phyloP scores from a whole-genome alignment of 2,888 invertebrate genomes.

The Cremastobaeus sp. region DNA sequence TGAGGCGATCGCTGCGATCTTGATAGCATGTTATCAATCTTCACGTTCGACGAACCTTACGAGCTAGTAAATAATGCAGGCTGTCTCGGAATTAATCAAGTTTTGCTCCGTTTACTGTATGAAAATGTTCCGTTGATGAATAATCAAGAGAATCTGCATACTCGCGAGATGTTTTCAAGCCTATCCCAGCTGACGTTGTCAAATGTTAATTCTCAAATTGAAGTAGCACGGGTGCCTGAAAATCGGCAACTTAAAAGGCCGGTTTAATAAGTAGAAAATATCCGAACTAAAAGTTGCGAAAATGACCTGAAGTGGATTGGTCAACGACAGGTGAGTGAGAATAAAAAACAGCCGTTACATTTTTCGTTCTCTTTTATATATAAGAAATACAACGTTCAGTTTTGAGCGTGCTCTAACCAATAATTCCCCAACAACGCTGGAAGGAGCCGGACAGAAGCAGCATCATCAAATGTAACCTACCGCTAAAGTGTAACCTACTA shows the following conservation, averaged over 20 bases:
- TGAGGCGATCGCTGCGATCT: too few species aligned
- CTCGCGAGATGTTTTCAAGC: background rate
- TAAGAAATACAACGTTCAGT: slow-evolving; percentile 77
- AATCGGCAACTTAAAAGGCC: background rate
- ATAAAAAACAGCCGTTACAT: slow-evolving; percentile 47
- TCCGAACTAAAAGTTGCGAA: background rate
- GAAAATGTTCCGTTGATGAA: slow-evolving; percentile 13
- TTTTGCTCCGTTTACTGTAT: slow-evolving; percentile 27
- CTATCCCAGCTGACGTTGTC: too few species aligned
- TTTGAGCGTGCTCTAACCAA: slow-evolving; percentile 76
- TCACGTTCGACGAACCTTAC: background rate
- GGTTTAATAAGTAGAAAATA: too few species aligned
- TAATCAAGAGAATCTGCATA: slow-evolving; percentile 21
- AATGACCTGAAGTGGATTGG: background rate
- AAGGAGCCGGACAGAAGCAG: slow-evolving; percentile 67
- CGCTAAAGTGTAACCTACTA: slow-evolving; percentile 50
- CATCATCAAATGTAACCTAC: slow-evolving; percentile 17
- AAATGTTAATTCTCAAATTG: too few species aligned
- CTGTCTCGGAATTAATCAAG: slow-evolving; percentile 22
- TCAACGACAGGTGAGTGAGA: slow-evolving; percentile 13
- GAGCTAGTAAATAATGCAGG: slow-evolving; percentile 1
- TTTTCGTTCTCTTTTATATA: slow-evolving; percentile 62
- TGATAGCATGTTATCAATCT: slow-evolving; percentile 13
- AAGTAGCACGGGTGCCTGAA: too few species aligned
- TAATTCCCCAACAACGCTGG: slow-evolving; percentile 76